Conservation (phyloP, 2,888 invertebrate species). For the Agriopis leucophaearia region DNA sequence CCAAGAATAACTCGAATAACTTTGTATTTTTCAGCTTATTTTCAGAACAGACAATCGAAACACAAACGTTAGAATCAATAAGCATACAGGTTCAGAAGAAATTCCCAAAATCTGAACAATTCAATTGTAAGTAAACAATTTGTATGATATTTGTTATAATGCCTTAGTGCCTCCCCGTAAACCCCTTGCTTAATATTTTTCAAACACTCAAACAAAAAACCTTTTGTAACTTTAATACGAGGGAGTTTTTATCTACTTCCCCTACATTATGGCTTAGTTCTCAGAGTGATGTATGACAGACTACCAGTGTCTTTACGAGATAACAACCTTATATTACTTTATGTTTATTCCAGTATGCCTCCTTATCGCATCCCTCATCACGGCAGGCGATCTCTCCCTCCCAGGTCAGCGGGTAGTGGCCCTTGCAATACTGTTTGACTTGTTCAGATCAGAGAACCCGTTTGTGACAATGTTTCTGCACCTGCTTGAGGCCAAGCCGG, state of each 20-base stretch:
- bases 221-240: too few relatives aligned
- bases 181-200: neutral
- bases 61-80: constrained; percentile 91
- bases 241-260: too few relatives aligned
- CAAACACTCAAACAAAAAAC: too few relatives aligned
- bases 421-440: constrained; percentile 74
- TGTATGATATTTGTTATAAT: neutral
- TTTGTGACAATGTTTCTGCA: constrained; percentile 77
- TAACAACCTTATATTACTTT: neutral
- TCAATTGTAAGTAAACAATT: constrained; percentile 87
- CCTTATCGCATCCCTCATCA: constrained; percentile 76
- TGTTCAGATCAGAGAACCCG: constrained; percentile 79
- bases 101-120: constrained; percentile 92
- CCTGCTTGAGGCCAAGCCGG: constrained; percentile 76
- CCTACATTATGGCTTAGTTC: too few relatives aligned
- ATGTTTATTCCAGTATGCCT: constrained; percentile 71
- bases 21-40: constrained; percentile 86
- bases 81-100: constrained; percentile 92
- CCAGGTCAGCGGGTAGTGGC: constrained; percentile 81
- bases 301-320: too few relatives aligned
- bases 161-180: neutral
- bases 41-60: constrained; percentile 90
- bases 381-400: constrained; percentile 77
- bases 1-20: neutral
- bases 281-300: too few relatives aligned